Conservation (phyloP, 2,113 vertebrate species). For the Ornithorhynchus anatinus region DNA sequence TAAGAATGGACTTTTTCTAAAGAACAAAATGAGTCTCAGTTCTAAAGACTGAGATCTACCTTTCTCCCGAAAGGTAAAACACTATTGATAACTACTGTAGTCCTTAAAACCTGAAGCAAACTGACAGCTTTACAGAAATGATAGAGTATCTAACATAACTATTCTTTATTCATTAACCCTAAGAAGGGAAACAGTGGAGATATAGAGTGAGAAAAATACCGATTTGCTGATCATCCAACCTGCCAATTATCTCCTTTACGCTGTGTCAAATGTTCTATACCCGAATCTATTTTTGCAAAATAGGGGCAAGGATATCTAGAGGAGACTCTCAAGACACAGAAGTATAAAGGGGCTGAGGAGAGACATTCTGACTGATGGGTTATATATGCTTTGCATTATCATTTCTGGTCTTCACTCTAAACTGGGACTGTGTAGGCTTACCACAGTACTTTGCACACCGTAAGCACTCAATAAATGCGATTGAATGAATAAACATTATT, state of each 20-base stretch:
- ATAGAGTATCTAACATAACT: not conserved
- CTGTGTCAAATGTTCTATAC: not conserved
- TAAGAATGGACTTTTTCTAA: constrained; percentile 39
- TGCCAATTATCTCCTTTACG: constrained; percentile 26
- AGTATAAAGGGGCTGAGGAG: not conserved
- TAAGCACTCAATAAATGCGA: no score
- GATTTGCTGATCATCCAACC: not conserved
- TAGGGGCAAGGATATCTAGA: constrained; percentile 10
- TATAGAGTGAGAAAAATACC: constrained; percentile 15
- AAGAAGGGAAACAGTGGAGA: constrained; percentile 14
- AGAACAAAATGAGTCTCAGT: constrained; percentile 40
- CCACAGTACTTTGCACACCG: no score
- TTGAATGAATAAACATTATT: no score
- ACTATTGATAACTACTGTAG: constrained; percentile 10
- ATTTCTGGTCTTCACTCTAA: no score
- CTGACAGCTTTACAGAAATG: constrained; percentile 23
- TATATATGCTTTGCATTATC: no score
- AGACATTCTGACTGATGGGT: not conserved
- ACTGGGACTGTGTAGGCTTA: no score
- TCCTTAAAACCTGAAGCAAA: constrained; percentile 35
- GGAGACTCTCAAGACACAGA: not conserved
- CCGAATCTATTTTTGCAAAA: constrained; percentile 28
- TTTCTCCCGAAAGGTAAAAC: constrained; percentile 34
- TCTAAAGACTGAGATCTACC: constrained; percentile 23
- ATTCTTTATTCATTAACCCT: constrained; percentile 10